Conservation (phyloP, 2,113 vertebrate species). For the Perca fluviatilis region DNA sequence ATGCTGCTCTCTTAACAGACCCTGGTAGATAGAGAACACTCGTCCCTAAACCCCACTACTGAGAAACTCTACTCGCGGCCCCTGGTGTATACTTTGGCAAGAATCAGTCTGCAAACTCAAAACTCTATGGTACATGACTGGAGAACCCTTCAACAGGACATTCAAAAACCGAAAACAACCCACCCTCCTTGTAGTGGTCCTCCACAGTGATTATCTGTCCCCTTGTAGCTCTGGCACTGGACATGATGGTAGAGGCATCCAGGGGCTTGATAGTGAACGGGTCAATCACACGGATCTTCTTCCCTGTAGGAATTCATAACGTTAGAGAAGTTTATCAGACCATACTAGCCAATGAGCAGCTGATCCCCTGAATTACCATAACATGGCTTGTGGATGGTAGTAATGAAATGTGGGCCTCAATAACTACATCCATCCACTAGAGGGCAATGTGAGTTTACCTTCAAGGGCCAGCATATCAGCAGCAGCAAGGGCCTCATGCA, state of each 20-base stretch:
- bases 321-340: neutral
- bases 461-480: conserved; percentile 84
- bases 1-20: neutral
- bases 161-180: neutral
- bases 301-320: conserved; percentile 68
- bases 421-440: conserved; percentile 31
- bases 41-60: neutral
- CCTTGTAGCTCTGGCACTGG: conserved; percentile 85
- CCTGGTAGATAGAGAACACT: neutral
- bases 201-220: conserved; percentile 90
- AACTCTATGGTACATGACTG: neutral
- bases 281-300: conserved; percentile 88
- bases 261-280: conserved; percentile 92
- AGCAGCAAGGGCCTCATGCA: conserved; percentile 90
- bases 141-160: neutral
- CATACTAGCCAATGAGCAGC: too few species aligned
- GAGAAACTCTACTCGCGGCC: neutral
- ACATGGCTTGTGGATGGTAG: neutral
- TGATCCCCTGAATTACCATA: neutral
- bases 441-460: conserved; percentile 72
- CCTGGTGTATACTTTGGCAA: neutral
- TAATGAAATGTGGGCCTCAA: neutral
- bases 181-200: conserved; percentile 92
- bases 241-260: conserved; percentile 87
- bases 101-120: neutral